Conservation (phyloP, 2,797 vertebrate genomes). For the Otus scops region DNA sequence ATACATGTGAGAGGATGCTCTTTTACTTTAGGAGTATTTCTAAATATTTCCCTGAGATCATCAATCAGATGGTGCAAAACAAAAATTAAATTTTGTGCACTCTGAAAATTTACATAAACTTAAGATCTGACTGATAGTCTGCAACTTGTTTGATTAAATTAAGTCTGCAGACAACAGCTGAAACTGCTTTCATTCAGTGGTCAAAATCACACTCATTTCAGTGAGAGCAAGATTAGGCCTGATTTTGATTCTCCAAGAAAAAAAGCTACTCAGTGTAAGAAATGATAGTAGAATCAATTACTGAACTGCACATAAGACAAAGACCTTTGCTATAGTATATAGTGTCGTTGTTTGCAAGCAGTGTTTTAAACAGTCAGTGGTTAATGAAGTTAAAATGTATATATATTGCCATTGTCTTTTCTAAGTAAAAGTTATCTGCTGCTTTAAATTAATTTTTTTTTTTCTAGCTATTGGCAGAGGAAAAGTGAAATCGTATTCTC, state of each 20-base stretch:
- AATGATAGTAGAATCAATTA: neutral
- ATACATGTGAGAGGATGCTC: neutral
- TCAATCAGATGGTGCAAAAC: neutral
- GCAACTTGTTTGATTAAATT: neutral
- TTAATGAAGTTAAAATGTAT: neutral
- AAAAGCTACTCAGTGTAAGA: neutral
- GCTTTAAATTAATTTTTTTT: neutral
- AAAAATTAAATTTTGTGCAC: neutral
- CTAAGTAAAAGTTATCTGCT: neutral
- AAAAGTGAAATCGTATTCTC: neutral
- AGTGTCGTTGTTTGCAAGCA: neutral
- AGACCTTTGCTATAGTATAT: neutral
- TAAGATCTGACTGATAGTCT: neutral
- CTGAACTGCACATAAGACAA: neutral
- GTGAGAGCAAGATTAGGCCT: neutral
- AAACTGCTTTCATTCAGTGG: neutral
- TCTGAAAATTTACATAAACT: neutral
- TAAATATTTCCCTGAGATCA: neutral
- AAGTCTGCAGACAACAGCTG: neutral
- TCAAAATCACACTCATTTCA: neutral
- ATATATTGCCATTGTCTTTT: neutral
- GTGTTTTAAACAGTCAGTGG: neutral
- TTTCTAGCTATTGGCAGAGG: neutral
- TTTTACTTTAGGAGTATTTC: neutral
- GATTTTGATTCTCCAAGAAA: neutral